Conservation (phyloP, 2,113 vertebrate genomes). For the Erinaceus europaeus region DNA sequence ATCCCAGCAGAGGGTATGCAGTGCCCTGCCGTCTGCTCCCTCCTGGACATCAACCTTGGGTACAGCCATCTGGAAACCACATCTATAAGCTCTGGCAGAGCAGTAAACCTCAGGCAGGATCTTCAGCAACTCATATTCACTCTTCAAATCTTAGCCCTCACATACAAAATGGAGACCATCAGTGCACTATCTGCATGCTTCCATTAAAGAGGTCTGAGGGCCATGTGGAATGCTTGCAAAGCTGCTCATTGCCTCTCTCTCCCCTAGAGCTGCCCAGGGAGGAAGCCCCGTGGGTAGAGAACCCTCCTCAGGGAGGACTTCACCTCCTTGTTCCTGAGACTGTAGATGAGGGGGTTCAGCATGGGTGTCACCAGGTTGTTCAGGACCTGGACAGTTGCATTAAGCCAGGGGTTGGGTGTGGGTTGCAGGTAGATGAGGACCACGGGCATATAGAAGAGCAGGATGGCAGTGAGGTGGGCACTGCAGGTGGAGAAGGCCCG, state of each 20-base stretch:
- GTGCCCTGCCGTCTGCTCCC: too few species aligned
- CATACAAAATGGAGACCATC: not conserved
- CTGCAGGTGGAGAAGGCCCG: conserved; percentile 73
- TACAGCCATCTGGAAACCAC: not conserved
- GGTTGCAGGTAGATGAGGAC: conserved; percentile 72
- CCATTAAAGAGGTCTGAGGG: not conserved
- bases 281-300: not conserved
- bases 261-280: not conserved
- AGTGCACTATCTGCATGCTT: not conserved
- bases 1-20: not conserved
- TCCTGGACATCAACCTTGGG: too few species aligned
- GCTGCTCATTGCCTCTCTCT: not conserved
- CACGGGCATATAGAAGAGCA: conserved; percentile 72
- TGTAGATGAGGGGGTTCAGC: conserved; percentile 71
- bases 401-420: conserved; percentile 46
- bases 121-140: not conserved
- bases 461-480: conserved; percentile 69
- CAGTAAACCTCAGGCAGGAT: not conserved
- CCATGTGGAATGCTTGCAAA: not conserved
- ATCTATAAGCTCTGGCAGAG: not conserved
- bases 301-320: conserved; percentile 56
- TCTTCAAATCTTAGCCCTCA: not conserved
- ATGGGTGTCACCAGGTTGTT: conserved; percentile 69
- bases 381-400: conserved; percentile 63
- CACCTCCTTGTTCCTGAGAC: conserved; percentile 68